Base-by-base conservation (phyloP, 2,113 vertebrate species). In the Addax nasomaculatus region DNA sequence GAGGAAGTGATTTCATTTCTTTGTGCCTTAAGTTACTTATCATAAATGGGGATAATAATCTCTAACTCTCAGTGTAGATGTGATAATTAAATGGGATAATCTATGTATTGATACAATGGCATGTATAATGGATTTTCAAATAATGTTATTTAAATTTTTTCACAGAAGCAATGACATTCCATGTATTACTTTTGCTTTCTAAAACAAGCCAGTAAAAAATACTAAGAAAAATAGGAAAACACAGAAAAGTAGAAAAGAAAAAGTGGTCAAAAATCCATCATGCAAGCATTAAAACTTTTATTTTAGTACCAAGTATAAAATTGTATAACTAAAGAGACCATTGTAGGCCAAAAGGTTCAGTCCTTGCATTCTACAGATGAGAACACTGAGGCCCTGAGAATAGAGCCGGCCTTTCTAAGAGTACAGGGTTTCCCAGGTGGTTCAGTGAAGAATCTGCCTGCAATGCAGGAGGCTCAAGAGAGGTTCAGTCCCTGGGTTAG, bases 11-110 rank as follows among this genome's bases (percentile, higher is more conserved):
- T 45, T 96, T 93, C n/a, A 29, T 81, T 53, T 96, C 36, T 90
- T 33, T 76, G 19, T 84, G 64, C 67, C 45, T 81, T 51, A 86
- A 14, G 27, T 86, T 88, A 27, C 36, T 92, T 12, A 64, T 81
- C 78, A 2, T 33, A 91, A 85, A 25, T 49, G 9, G 17, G 30
- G 13, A 85, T 39, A 55, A 76, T 86, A 90, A 87, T 57, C 30
- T 76, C 12, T n/a, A 80, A 83, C 30, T 88, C 29, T 43, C 33
- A 90, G 16, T n/a, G 55, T 62, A 33, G 33, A 47, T 45, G 17
- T 85, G 49, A 96, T 87, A 55, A 96, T 79, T 79, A 87, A 92
- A 49, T 92, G 43, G 81, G 19, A 95, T 76, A 14, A 94, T 95
- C 94, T 87, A 73, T 47, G 15, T 70, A 45, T 60, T 83, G 14